A percentile compares a stretch with the other conserved stretches of the same genome.
Conservation (phyloP, 2,888 invertebrate genomes). For the Harmothoe impar region DNA sequence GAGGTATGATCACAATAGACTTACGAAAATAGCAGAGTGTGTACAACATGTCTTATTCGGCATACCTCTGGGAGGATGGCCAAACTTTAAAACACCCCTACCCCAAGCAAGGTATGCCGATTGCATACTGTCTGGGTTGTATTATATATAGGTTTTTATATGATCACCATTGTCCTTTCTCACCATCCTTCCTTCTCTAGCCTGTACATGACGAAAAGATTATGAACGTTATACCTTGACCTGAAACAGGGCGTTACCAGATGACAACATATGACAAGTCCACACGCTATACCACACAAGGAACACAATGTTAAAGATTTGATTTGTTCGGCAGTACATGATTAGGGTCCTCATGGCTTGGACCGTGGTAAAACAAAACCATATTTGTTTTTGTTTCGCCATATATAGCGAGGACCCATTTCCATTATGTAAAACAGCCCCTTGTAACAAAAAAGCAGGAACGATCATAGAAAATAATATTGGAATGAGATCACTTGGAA, state of each 20-base stretch:
- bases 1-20: constrained; percentile 55
- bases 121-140: constrained; percentile 36
- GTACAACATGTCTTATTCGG: not conserved
- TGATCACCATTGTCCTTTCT: not conserved
- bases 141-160: not conserved
- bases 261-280: constrained; percentile 40
- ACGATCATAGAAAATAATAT: constrained; percentile 25
- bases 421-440: not conserved
- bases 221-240: not conserved
- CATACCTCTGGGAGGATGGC: not conserved
- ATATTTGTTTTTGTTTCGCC: too few species aligned
- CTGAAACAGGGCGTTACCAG: not conserved
- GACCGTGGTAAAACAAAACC: not conserved
- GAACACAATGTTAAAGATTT: constrained; percentile 25
- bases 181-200: not conserved
- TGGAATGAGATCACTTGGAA: constrained; percentile 46
- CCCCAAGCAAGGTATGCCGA: too few species aligned
- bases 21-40: constrained; percentile 54
- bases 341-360: not conserved
- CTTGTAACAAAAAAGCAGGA: not conserved
- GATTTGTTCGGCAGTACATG: not conserved
- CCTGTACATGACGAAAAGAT: constrained; percentile 34
- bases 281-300: constrained; percentile 21
- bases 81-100: not conserved
- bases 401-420: not conserved